These are phyloP conservation scores for Rhegmatorhina hoffmannsi DNA, from an alignment of 2,113 vertebrate genomes.

Conservation along the genomic window DNA sequence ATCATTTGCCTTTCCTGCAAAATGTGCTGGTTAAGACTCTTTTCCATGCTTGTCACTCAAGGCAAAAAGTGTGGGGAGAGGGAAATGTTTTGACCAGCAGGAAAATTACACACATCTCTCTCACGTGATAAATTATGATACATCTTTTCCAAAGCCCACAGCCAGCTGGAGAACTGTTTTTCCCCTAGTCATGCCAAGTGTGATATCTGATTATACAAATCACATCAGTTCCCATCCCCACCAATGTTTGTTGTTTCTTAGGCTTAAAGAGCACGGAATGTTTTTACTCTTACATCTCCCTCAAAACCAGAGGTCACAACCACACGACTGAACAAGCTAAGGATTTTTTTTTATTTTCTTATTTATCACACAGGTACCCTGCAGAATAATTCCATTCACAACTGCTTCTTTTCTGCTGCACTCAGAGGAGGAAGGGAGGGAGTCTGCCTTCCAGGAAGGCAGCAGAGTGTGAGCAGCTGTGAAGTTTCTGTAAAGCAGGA, in stretches of 20 bases:
- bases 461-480: background rate
- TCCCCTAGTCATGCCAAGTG: slow-evolving; percentile 41
- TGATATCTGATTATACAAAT: slow-evolving; percentile 53
- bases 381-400: background rate
- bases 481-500: background rate
- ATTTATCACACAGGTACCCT: background rate
- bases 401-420: background rate
- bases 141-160: slow-evolving; percentile 63
- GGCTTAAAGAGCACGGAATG: slow-evolving; percentile 25
- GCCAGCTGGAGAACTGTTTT: slow-evolving; percentile 59
- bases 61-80: background rate
- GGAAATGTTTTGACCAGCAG: slow-evolving; percentile 49
- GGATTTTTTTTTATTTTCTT: background rate
- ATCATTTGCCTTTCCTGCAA: background rate
- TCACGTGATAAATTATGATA: slow-evolving; percentile 56
- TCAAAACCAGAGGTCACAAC: background rate
- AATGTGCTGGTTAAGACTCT: slow-evolving; percentile 21
- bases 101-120: slow-evolving; percentile 49
- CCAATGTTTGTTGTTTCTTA: background rate
- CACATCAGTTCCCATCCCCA: background rate
- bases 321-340: background rate
- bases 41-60: background rate
- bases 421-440: background rate
- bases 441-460: background rate
- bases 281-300: background rate